Percentiles rank a stretch among this genome's conserved stretches.
These are phyloP conservation scores for Callyntrura guangdongensis DNA, from an alignment of 2,888 invertebrate species.

Conservation along the genomic window DNA sequence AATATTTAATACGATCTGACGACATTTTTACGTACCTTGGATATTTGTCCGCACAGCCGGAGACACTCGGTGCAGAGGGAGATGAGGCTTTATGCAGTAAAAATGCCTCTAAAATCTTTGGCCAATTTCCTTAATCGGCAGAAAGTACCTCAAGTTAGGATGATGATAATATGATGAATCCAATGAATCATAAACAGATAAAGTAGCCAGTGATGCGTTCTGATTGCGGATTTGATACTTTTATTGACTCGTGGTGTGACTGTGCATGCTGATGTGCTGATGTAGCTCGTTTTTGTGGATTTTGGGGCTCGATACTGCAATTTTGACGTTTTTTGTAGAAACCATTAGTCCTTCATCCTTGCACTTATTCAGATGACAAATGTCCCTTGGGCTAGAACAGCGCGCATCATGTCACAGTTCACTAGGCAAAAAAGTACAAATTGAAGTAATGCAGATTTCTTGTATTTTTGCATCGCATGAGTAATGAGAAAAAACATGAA, in stretches of 20 bases:
- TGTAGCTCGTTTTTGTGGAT: background rate
- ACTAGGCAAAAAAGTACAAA: constrained; percentile 10
- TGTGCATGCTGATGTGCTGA: too few relatives aligned
- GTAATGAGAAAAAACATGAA: constrained; percentile 42
- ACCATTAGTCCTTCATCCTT: background rate
- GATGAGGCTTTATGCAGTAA: background rate
- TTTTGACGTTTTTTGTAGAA: background rate
- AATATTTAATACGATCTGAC: constrained; percentile 27
- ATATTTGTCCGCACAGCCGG: too few relatives aligned
- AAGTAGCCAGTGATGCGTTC: too few relatives aligned
- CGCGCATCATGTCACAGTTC: background rate
- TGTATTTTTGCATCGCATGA: constrained; percentile 13
- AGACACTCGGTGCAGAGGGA: background rate
- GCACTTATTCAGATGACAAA: background rate
- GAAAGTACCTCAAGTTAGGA: too few relatives aligned
- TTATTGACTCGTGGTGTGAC: constrained; percentile 1
- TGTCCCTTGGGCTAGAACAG: background rate
- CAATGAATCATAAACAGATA: too few relatives aligned
- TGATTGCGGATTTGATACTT: too few relatives aligned
- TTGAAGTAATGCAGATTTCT: constrained; percentile 19
- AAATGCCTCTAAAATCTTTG: background rate
- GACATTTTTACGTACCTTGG: background rate
- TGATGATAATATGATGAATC: too few relatives aligned
- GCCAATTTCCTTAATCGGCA: background rate
- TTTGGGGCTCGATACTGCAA: background rate